Base-by-base conservation (phyloP, 2,888 invertebrate genomes). In the Zaprionus bogoriensis region DNA sequence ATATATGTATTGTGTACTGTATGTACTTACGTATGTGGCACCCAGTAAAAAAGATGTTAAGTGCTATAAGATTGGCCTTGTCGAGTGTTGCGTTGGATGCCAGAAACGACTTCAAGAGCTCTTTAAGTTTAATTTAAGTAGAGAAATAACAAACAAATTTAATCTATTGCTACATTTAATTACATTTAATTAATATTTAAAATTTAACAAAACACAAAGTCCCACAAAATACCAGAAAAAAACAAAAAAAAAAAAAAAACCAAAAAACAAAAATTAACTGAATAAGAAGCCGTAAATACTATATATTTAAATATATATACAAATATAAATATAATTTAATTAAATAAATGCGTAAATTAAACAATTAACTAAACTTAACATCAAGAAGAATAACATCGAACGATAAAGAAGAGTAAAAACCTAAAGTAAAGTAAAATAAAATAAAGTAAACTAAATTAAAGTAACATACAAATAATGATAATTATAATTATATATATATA, bases 51-150 rank as follows among this genome's bases (percentile, higher is more conserved):
- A 89, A 83, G 88, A 90, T 89, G 89, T 88, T 90, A 75, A 88
- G 89, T 88, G 89, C 90, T 89, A 88, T 90, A 88, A 58, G 88
- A 89, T 89, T 90, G 90, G 91, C 91, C 90, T 89, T 90, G 90
- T 89, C 89, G 88, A 89, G 88, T 91, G 85, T 89, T 90, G 87
- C 89, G 90, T 88, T 91, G 90, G 90, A 90, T 91, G 89, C 90
- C 91, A 90, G 90, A 91, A 89, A 88, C 89, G 89, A 90, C 91
- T 89, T 89, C 90, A 88, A 90, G 90, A 88, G 89, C 89, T 89
- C 90, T 91, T 89, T 90, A 88, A 83, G 66, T 81, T 82, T 79
- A 80, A 80, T 87, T 82, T 87, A 89, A 89, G 89, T 88, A 89
- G 89, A 86, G 67, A 87, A 81, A 71, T 78, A 81, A 83, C 65